Evolutionary conservation across 2,888 invertebrate species (phyloP).

Genomic region (Antitype chi): DNA sequence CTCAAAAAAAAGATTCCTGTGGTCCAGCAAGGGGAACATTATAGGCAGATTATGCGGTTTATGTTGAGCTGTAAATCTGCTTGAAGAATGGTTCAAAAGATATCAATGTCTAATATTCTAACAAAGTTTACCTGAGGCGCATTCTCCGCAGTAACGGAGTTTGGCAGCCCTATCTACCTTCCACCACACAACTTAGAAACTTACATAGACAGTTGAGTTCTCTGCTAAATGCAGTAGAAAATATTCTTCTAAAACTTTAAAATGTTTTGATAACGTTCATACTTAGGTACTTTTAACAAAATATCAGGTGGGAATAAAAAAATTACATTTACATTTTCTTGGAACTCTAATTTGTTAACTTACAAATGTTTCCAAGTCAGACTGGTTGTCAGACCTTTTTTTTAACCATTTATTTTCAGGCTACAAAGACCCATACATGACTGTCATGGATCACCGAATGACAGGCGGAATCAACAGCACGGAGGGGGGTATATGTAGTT

Average conservation of each 20-base stretch:
- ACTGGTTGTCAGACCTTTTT: too few relatives aligned
- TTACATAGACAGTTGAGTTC: constrained; percentile 27
- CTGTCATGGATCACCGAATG: too few relatives aligned
- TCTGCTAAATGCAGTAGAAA: constrained; percentile 33
- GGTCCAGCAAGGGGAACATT: too few relatives aligned
- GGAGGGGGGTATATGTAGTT: neutral
- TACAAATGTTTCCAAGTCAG: neutral
- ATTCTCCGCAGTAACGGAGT: neutral
- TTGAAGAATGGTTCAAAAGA: neutral
- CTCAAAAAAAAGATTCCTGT: too few relatives aligned
- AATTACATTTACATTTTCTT: neutral
- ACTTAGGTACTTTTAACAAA: neutral
- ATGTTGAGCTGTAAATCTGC: neutral
- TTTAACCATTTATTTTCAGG: too few relatives aligned
- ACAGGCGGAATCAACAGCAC: too few relatives aligned
- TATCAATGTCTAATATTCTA: neutral
- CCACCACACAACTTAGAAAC: constrained; percentile 26
- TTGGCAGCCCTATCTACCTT: constrained; percentile 23
- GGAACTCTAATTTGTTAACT: neutral
- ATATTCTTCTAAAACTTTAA: constrained; percentile 22
- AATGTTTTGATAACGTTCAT: constrained; percentile 15
- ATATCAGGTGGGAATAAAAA: neutral
- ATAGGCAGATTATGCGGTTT: too few relatives aligned
- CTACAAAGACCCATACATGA: too few relatives aligned
- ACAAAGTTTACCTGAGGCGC: neutral